Evolutionary conservation across 1,140 invertebrate genomes (phyloP).

Genomic region (Lasioglossum albipes): DNA sequence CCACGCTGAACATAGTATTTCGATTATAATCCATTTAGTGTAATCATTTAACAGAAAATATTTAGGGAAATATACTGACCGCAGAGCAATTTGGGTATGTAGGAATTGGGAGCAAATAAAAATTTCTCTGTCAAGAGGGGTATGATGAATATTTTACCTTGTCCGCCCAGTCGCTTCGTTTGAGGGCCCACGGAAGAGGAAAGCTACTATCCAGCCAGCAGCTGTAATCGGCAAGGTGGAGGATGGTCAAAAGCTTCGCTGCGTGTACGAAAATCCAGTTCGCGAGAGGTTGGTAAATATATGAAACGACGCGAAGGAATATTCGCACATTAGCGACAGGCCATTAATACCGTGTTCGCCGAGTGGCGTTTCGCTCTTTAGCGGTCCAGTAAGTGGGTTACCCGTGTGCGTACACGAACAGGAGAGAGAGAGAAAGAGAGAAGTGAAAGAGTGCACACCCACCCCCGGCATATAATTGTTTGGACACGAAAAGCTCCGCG

Average conservation of each 20-base stretch:
- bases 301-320: conserved; percentile 33
- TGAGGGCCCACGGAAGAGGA: not conserved
- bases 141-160: conserved; percentile 21
- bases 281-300: conserved; percentile 43
- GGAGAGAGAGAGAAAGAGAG: too few relatives aligned
- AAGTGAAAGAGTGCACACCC: not conserved
- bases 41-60: too few relatives aligned
- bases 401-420: not conserved
- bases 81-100: not conserved
- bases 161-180: conserved; percentile 12
- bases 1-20: too few relatives aligned
- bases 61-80: too few relatives aligned
- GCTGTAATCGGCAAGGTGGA: rapidly evolving
- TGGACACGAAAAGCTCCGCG: conserved; percentile 41
- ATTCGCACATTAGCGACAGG: conserved; percentile 46
- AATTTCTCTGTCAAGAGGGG: not conserved
- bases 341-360: conserved; percentile 36
- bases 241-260: conserved; percentile 2
- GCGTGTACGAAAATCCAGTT: conserved; percentile 29
- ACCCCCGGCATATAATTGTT: conserved; percentile 27
- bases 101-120: not conserved
- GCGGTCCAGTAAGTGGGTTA: conserved; percentile 33
- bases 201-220: not conserved
- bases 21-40: too few relatives aligned
- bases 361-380: conserved; percentile 37